Evolutionary conservation across 2,888 invertebrate genomes (phyloP).

Genomic region (Idaea aversata): DNA sequence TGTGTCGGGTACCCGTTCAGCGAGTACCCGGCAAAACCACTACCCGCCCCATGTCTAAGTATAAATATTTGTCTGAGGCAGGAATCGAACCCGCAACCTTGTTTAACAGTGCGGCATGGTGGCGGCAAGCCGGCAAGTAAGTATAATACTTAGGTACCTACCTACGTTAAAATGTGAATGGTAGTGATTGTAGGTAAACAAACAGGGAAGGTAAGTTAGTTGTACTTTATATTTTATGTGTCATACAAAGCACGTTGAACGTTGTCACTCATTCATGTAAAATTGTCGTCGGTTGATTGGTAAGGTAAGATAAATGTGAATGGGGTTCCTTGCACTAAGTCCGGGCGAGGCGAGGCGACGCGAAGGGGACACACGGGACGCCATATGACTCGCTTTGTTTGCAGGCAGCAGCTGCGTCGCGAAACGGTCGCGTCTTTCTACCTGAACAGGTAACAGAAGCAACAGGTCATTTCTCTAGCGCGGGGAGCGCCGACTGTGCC

Average conservation of each 20-base stretch:
- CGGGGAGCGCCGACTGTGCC: conserved; percentile 51
- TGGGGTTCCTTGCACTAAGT: conserved; percentile 44
- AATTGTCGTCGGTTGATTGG: conserved; percentile 29
- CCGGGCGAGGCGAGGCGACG: neutral
- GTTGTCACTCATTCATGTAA: conserved; percentile 61
- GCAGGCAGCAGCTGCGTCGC: conserved; percentile 68
- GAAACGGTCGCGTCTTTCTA: conserved; percentile 55
- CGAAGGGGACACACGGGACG: conserved; percentile 34
- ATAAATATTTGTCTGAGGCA: too few relatives aligned
- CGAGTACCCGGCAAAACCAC: too few relatives aligned
- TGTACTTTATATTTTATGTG: neutral
- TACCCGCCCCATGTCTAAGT: too few relatives aligned
- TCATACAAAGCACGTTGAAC: conserved; percentile 12
- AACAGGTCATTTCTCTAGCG: conserved; percentile 75
- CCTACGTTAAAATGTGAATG: too few relatives aligned
- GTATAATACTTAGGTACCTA: too few relatives aligned
- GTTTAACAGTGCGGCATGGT: too few relatives aligned
- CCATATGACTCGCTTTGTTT: conserved; percentile 68
- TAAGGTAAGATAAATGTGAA: conserved; percentile 36
- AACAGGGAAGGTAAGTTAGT: neutral
- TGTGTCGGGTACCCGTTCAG: too few relatives aligned
- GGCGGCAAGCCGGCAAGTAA: too few relatives aligned
- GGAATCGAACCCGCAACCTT: too few relatives aligned
- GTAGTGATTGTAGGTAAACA: too few relatives aligned
- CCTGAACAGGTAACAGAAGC: conserved; percentile 77